Base-by-base conservation (phyloP, 2,888 invertebrate genomes). In the Meteorus cinctellus region DNA sequence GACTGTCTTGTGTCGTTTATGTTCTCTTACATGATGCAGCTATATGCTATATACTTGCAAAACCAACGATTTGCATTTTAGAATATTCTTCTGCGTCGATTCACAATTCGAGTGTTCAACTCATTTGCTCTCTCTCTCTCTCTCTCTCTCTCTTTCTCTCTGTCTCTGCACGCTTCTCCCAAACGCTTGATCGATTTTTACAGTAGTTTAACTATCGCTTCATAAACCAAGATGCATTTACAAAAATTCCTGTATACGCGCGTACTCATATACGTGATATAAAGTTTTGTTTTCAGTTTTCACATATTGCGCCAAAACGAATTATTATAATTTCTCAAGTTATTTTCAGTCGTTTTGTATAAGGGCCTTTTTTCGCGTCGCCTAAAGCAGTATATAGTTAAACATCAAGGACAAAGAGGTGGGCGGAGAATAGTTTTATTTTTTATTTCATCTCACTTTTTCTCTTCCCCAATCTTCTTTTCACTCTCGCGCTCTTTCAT, bases 1-100 rank as follows among this genome's bases (percentile, higher is more conserved):
- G 36, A 65, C 65, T 41, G 19, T 65, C 65, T 65, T n/a, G 65
- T n/a, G 34, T 65, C 36, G 36, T 34, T 34, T 65, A 34, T 34
- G 31, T 31, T 62, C 31, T 62, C 29, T 31, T 55, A 55, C 55
- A 8, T 55, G 24, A 55, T 55, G 55, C 55, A 55, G 55, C 24
- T 55, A 63, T 34, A 69, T 45, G 67, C 67, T n/a, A n/a, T n/a
- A n/a, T n/a, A 27, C 10, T 6, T 27, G 27, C 41, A 12, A 51
- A 59, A 59, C 45, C 71, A 16, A n/a, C 12, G 34, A 72, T 72
- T 72, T 72, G 62, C 63, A 72, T 63, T 63, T 72, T 41, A 72
- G 63, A 72, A 62, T 62, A 34, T 72, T 36, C 59, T 60, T 59
- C 48, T 36, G 31, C 60, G 63, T 62, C 71, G 63, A 72, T 72